These are phyloP conservation scores for Autographa pulchrina DNA, from an alignment of 2,888 invertebrate genomes.

Conservation along the genomic window DNA sequence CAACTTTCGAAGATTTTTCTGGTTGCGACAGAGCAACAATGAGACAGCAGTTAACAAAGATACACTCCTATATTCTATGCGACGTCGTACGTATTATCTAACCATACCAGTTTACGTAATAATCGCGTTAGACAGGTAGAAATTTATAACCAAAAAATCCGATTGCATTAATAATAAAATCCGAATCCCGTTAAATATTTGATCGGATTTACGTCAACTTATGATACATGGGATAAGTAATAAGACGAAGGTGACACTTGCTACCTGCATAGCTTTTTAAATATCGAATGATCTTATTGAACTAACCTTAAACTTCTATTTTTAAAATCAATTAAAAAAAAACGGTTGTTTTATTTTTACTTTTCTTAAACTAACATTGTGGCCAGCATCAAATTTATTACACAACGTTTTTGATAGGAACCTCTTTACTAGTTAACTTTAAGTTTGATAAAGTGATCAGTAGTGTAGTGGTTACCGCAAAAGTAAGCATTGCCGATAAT, in stretches of 20 bases:
- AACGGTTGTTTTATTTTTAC: not conserved
- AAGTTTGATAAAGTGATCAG: constrained; percentile 28
- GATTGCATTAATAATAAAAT: constrained; percentile 72
- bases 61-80: constrained; percentile 53
- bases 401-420: constrained; percentile 4
- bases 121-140: constrained; percentile 76
- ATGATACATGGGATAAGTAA: constrained; percentile 74
- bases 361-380: not conserved
- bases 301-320: constrained; percentile 32
- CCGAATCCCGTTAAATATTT: constrained; percentile 84
- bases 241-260: constrained; percentile 55
- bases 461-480: constrained; percentile 52
- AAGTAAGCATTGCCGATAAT: constrained; percentile 73
- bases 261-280: constrained; percentile 51
- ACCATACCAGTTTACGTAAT: constrained; percentile 72
- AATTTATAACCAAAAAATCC: constrained; percentile 75
- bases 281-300: constrained; percentile 33
- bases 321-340: not conserved
- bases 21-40: constrained; percentile 34
- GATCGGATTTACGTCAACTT: constrained; percentile 86
- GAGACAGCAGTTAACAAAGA: constrained; percentile 56
- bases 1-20: constrained; percentile 6
- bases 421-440: constrained; percentile 19
- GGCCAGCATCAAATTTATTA: constrained; percentile 16
- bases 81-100: constrained; percentile 64